These are phyloP conservation scores for Hoplias malabaricus DNA, from an alignment of 2,113 vertebrate genomes.

Conservation along the genomic window DNA sequence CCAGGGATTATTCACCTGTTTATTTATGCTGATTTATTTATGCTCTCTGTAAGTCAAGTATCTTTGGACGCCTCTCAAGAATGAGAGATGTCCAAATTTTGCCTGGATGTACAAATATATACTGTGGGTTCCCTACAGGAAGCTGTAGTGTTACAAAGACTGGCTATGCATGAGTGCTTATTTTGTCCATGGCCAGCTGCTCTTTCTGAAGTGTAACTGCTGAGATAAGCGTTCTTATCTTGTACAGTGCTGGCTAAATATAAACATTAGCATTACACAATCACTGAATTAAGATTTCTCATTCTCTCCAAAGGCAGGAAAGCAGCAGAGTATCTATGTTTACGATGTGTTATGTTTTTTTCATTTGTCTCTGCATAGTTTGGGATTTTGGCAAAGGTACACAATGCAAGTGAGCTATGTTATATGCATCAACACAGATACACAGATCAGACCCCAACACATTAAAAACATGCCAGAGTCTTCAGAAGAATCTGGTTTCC, in stretches of 20 bases:
- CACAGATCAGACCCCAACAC: background rate
- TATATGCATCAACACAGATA: background rate
- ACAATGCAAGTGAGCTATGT: background rate
- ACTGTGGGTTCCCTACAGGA: slow-evolving; percentile 12
- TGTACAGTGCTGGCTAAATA: slow-evolving; percentile 63
- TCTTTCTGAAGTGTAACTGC: slow-evolving; percentile 53
- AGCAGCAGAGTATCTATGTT: background rate
- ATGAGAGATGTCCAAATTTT: slow-evolving; percentile 34
- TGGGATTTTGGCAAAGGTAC: background rate
- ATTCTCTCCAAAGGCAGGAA: background rate
- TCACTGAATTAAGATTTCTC: slow-evolving; percentile 34
- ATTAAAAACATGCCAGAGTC: background rate
- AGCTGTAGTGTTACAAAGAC: slow-evolving; percentile 30
- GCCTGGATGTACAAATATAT: slow-evolving; percentile 19
- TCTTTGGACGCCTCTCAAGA: slow-evolving; percentile 23
- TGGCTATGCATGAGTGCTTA: slow-evolving; percentile 16
- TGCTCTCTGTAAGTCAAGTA: slow-evolving; percentile 31
- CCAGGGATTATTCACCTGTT: slow-evolving; percentile 23
- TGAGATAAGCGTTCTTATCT: slow-evolving; percentile 70
- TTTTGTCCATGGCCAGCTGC: slow-evolving; percentile 39
- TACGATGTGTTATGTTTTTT: background rate
- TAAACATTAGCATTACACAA: slow-evolving; percentile 61
- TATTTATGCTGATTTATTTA: slow-evolving; percentile 51
- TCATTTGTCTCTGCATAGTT: background rate
- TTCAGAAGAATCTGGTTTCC: background rate